Percentiles rank a stretch among this genome's conserved stretches.
phyloP scores from a whole-genome alignment of 2,797 vertebrate species.

The Falco concolor region DNA sequence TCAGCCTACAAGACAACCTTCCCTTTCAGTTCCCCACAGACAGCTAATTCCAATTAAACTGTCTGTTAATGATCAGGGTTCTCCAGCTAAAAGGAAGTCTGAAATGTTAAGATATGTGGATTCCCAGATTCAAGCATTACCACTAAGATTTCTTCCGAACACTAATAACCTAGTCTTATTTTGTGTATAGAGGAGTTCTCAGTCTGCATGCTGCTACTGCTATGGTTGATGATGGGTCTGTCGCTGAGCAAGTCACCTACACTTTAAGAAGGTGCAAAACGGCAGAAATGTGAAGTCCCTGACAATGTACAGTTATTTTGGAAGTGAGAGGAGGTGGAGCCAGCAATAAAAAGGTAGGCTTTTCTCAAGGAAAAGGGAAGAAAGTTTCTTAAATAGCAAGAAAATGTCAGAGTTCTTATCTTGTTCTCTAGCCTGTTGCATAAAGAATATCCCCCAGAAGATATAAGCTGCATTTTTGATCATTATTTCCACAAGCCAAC shows the following conservation, averaged over 20 bases:
- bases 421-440: background rate
- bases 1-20: background rate
- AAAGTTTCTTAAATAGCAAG: background rate
- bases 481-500: background rate
- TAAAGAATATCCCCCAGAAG: background rate
- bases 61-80: background rate
- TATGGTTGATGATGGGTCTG: too few relatives aligned
- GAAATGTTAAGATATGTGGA: background rate
- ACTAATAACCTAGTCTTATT: background rate
- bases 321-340: background rate
- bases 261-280: background rate
- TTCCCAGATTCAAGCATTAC: background rate
- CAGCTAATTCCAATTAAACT: background rate
- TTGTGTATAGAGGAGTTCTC: background rate
- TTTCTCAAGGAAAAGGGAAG: background rate
- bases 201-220: background rate
- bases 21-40: background rate
- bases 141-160: background rate
- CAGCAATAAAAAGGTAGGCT: background rate
- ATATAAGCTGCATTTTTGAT: background rate
- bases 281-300: background rate
- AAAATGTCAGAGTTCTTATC: background rate
- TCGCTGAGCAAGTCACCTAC: background rate
- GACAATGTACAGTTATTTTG: background rate
- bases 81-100: background rate